Conservation (phyloP, 2,888 invertebrate genomes). For the Drosophila anceps region DNA sequence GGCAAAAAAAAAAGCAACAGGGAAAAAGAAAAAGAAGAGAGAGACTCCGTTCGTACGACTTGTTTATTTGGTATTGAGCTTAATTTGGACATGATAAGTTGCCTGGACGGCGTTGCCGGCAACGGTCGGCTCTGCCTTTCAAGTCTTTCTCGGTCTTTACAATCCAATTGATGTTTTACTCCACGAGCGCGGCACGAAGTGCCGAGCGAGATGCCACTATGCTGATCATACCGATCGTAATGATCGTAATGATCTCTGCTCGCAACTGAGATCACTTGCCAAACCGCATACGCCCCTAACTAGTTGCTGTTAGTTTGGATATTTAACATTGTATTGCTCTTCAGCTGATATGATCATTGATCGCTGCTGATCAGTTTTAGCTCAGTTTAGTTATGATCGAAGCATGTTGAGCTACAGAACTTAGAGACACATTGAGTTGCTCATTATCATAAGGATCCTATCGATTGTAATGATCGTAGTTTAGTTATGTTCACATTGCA, state of each 20-base stretch:
- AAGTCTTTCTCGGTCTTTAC: slow-evolving; percentile 40
- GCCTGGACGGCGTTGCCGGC: slow-evolving; percentile 64
- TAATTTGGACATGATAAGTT: slow-evolving; percentile 82
- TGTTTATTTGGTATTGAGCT: slow-evolving; percentile 77
- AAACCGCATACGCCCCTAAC: slow-evolving; percentile 8
- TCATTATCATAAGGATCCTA: neutral
- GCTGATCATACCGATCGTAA: slow-evolving; percentile 10
- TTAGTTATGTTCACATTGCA: neutral
- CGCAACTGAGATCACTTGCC: slow-evolving; percentile 5
- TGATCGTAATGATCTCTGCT: neutral
- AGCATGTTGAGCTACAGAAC: too few species aligned
- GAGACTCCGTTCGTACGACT: slow-evolving; percentile 45
- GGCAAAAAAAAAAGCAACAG: neutral
- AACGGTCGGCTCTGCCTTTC: slow-evolving; percentile 70
- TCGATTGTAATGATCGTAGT: neutral
- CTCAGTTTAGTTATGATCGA: neutral
- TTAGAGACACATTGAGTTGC: neutral
- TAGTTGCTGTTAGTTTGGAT: neutral
- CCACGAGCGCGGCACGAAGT: slow-evolving; percentile 11
- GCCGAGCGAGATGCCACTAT: slow-evolving; percentile 8
- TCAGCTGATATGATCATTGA: neutral
- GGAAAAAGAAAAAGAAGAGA: neutral
- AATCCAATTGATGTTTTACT: slow-evolving; percentile 67
- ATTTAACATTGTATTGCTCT: neutral
- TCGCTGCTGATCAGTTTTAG: neutral